phyloP scores from a whole-genome alignment of 1,140 invertebrate genomes.

The Bombus consobrinus region DNA sequence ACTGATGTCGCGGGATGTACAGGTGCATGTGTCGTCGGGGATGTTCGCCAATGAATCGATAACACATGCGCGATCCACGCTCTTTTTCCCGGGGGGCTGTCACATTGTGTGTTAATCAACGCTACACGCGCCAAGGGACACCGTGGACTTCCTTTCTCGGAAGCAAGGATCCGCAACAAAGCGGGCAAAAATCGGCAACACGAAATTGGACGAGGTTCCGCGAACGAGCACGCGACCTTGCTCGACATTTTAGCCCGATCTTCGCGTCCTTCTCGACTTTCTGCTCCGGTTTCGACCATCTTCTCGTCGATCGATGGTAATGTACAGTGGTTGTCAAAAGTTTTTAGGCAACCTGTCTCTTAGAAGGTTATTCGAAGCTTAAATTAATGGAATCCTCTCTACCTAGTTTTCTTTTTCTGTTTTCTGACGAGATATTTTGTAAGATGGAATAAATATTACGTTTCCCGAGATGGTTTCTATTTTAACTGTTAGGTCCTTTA shows the following conservation, averaged over 20 bases:
- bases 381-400: neutral
- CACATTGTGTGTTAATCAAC: conserved; percentile 69
- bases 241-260: conserved; percentile 32
- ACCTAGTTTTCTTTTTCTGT: no score
- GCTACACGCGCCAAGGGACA: conserved; percentile 51
- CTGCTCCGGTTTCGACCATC: neutral
- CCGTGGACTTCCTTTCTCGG: conserved; percentile 44
- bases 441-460: neutral
- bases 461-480: neutral
- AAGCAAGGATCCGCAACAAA: conserved; percentile 37
- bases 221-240: conserved; percentile 36
- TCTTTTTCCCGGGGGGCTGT: conserved; percentile 34
- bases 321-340: neutral
- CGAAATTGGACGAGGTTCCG: conserved; percentile 31
- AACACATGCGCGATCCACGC: conserved; percentile 47
- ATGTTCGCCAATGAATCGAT: conserved; percentile 47
- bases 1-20: conserved; percentile 7
- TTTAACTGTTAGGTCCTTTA: neutral
- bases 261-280: neutral
- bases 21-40: conserved; percentile 38
- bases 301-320: neutral
- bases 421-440: neutral
- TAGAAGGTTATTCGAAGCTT: neutral
- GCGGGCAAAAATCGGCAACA: conserved; percentile 32
- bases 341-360: neutral